A percentile compares a stretch with the other conserved stretches of the same genome.
Conservation (phyloP, 2,113 vertebrate genomes). For the Platysternon megacephalum region DNA sequence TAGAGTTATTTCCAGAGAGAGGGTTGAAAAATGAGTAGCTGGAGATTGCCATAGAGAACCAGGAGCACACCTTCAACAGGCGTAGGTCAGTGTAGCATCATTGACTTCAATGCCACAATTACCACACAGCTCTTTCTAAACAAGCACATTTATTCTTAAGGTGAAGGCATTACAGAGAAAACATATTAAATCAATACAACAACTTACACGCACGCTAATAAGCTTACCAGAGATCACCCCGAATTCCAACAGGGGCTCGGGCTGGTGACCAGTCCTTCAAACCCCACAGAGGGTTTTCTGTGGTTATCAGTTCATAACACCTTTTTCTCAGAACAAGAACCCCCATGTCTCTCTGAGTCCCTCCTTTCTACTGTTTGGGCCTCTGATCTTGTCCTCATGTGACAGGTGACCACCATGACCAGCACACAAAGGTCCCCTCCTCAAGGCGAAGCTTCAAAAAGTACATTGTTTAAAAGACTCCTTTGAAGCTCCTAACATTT, state of each 20-base stretch:
- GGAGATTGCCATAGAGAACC: neutral
- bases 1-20: neutral
- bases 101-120: neutral
- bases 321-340: no score
- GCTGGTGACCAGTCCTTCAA: no score
- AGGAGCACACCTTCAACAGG: neutral
- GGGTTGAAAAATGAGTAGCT: neutral
- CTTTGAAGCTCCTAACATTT: neutral
- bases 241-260: no score
- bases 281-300: no score
- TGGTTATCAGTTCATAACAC: no score
- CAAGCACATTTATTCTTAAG: neutral
- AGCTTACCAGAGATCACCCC: no score
- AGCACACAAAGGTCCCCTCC: neutral
- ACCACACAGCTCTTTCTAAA: neutral
- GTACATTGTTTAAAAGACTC: neutral
- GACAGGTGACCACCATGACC: neutral
- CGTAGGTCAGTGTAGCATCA: neutral
- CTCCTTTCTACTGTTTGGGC: neutral
- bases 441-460: neutral
- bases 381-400: neutral
- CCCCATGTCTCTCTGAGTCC: no score
- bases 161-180: neutral
- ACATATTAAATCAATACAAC: neutral
- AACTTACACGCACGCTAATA: no score